Evolutionary conservation across 2,888 invertebrate species (phyloP).

Genomic region (Ochropacha duplaris): DNA sequence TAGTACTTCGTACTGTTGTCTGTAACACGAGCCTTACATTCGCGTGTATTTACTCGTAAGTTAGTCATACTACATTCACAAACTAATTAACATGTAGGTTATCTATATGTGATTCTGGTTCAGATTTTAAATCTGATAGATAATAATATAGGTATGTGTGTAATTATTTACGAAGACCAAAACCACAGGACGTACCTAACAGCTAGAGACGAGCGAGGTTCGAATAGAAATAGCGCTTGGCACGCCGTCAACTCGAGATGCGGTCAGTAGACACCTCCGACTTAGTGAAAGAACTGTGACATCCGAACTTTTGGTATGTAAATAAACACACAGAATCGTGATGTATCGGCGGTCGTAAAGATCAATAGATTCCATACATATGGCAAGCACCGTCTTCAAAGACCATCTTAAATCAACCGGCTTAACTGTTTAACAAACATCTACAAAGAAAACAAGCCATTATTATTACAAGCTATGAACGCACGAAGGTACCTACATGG

Average conservation of each 20-base stretch:
- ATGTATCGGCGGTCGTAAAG: conserved; percentile 46
- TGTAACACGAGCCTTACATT: too few relatives aligned
- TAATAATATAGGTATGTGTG: too few relatives aligned
- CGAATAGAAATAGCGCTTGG: conserved; percentile 72
- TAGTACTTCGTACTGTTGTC: too few relatives aligned
- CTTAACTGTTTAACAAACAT: conserved; percentile 42
- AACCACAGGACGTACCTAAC: background rate
- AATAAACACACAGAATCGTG: conserved; percentile 62
- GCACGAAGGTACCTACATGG: too few relatives aligned
- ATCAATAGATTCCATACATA: conserved; percentile 32
- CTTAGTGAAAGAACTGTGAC: conserved; percentile 57
- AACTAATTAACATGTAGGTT: background rate
- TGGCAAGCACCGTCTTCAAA: conserved; percentile 52
- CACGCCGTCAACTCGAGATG: conserved; percentile 61
- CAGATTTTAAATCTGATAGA: too few relatives aligned
- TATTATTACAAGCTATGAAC: too few relatives aligned
- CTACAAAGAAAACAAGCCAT: background rate
- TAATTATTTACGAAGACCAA: background rate
- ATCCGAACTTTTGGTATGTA: conserved; percentile 40
- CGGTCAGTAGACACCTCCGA: conserved; percentile 53
- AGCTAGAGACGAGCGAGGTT: conserved; percentile 20
- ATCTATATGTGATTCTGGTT: background rate
- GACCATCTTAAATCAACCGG: conserved; percentile 46
- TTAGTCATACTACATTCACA: background rate
- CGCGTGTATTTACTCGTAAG: too few relatives aligned